Base-by-base conservation (phyloP, 92 coral and sea anemone species). In the Blastomussa wellsi region DNA sequence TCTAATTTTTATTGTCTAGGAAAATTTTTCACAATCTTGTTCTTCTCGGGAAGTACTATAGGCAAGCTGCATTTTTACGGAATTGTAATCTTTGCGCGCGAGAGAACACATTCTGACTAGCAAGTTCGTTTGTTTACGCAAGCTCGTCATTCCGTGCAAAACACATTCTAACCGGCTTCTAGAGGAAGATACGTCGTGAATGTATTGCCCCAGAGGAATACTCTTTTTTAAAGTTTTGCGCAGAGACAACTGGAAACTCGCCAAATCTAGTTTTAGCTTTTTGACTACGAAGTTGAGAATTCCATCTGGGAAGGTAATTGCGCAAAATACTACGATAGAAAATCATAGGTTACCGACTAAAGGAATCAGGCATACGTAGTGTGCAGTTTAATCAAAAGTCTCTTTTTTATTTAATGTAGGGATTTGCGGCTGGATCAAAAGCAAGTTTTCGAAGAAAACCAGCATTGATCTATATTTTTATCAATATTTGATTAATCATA, bases 121-220 rank as follows among this genome's bases (percentile, higher is more conserved):
- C 26, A 42, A 51, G 38, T 22, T 16, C 37, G 28, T 82, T 69
- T 82, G 78, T 70, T 8, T 52, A 71, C 86, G 86, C 52, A 28
- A 51, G 13, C 29, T 42, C 28, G 49, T 70, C 3, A 38, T 33
- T 10, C 17, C 75, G 12, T 22, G 12, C 74, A 1, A 5, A 35
- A 1, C n/a, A 70, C 28, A 11, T 38, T 33, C 16, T 35, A 32
- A 10, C 15, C 6, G 28, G 72, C 82, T 35, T 39, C n/a, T 31
- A 24, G 8, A 62, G 19, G 71, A 32, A 49, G 31, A 31, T 26
- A 26, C n/a, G 53, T 59, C 24, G 13, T 68, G 76, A 44, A 82
- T 82, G 86, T 52, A 26, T 72, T 53, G 19, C 53, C 51, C 53
- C 3, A 72, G 49, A 55, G 1, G 68, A 81, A 17, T 52, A 38